phyloP scores from a whole-genome alignment of 1,140 invertebrate species.

The Wasmannia auropunctata region DNA sequence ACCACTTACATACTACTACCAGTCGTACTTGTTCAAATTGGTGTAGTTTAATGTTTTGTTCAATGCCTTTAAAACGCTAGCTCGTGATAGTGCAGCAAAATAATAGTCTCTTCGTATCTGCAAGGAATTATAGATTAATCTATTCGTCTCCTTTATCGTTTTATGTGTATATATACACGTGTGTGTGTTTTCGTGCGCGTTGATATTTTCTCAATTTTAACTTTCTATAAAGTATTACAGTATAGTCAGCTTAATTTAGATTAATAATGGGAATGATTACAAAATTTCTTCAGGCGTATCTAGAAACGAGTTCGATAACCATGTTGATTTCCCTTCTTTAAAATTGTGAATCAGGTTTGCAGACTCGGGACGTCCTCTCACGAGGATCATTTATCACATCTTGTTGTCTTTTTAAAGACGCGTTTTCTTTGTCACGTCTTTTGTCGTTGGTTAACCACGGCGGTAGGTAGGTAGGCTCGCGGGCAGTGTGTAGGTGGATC shows the following conservation, averaged over 20 bases:
- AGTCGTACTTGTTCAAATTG: constrained; percentile 66
- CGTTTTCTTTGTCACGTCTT: constrained; percentile 75
- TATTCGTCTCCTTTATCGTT: no score
- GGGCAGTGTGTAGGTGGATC: constrained; percentile 56
- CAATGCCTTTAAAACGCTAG: constrained; percentile 25
- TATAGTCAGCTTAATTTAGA: background rate
- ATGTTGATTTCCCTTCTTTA: background rate
- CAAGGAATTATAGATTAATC: background rate
- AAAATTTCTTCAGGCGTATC: constrained; percentile 4
- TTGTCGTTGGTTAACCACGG: constrained; percentile 75
- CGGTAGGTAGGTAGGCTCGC: constrained; percentile 79
- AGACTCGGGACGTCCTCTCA: background rate
- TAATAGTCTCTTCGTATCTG: background rate
- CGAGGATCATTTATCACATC: constrained; percentile 82
- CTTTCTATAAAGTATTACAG: background rate
- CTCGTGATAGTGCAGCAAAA: background rate
- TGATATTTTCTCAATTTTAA: constrained; percentile 17
- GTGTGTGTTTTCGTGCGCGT: background rate
- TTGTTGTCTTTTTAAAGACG: constrained; percentile 78
- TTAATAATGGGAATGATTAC: background rate
- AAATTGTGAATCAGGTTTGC: constrained; percentile 7
- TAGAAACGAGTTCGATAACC: constrained; percentile 22
- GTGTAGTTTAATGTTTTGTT: constrained; percentile 66
- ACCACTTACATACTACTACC: constrained; percentile 73
- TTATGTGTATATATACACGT: background rate